Percentiles rank a stretch among this genome's conserved stretches.
Evolutionary conservation across 1,140 invertebrate genomes (phyloP).

Genomic region (Harlomillsia oculata): DNA sequence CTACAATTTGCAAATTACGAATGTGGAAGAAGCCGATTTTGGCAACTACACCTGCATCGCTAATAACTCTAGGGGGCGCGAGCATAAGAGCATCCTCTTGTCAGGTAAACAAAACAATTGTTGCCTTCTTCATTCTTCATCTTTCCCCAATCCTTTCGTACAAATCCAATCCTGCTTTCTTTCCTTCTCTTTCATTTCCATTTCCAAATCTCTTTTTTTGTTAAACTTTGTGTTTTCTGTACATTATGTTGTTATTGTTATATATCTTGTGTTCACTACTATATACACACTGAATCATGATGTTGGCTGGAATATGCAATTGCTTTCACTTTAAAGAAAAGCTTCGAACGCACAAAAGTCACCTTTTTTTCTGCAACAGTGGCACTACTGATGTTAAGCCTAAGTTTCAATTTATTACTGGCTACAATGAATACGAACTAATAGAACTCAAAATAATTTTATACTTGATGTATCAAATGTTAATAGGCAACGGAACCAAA

Average conservation of each 20-base stretch:
- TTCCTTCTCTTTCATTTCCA: too few relatives aligned
- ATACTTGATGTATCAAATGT: background rate
- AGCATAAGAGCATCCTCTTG: constrained; percentile 35
- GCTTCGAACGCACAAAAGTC: too few relatives aligned
- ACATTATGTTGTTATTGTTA: background rate
- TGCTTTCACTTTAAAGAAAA: too few relatives aligned
- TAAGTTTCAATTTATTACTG: too few relatives aligned
- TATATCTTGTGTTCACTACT: background rate
- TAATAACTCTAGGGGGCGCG: constrained; percentile 36
- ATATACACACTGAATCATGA: background rate
- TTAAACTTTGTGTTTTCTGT: background rate
- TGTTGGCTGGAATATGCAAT: background rate
- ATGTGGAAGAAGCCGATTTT: constrained; percentile 37
- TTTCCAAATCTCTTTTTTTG: background rate
- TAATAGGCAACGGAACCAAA: too few relatives aligned
- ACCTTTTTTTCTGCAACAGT: too few relatives aligned
- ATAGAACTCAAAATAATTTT: too few relatives aligned
- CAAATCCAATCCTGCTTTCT: too few relatives aligned
- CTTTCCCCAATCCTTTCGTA: background rate
- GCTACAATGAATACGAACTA: too few relatives aligned
- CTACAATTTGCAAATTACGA: constrained; percentile 36
- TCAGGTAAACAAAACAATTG: constrained; percentile 33
- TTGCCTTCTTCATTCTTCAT: background rate
- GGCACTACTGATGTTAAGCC: too few relatives aligned
- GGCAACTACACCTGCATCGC: constrained; percentile 39